These are phyloP conservation scores for Papilio gigon DNA, from an alignment of 2,888 invertebrate genomes.

Conservation along the genomic window DNA sequence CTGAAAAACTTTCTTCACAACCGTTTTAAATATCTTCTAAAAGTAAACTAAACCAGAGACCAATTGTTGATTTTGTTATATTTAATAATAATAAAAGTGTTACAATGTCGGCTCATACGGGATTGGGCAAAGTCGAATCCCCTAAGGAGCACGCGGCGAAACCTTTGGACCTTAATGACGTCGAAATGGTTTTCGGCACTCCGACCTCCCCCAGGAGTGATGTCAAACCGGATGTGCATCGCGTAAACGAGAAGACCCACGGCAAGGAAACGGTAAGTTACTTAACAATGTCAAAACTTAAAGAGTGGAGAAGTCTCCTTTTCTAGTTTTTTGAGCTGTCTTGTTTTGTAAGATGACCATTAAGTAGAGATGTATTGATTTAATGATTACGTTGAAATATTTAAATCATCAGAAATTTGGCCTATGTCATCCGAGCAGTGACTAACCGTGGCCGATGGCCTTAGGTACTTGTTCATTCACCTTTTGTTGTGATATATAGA, in stretches of 20 bases:
- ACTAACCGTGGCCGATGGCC: constrained; percentile 11
- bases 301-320: neutral
- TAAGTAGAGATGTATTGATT: neutral
- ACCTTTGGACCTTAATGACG: constrained; percentile 54
- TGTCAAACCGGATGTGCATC: constrained; percentile 50
- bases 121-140: constrained; percentile 40
- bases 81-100: constrained; percentile 36
- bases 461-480: constrained; percentile 6
- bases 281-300: neutral
- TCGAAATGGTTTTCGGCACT: constrained; percentile 68
- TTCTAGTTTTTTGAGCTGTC: neutral
- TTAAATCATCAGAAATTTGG: neutral
- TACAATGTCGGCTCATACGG: constrained; percentile 38
- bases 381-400: neutral
- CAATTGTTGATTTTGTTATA: neutral
- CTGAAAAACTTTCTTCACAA: neutral
- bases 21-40: neutral
- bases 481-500: neutral
- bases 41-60: neutral
- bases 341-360: neutral
- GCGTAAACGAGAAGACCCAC: constrained; percentile 52
- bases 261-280: constrained; percentile 50
- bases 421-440: neutral
- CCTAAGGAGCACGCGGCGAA: constrained; percentile 49
- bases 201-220: constrained; percentile 51